phyloP scores from a whole-genome alignment of 92 coral and sea anemone genomes.

The Virgularia gustaviana region DNA sequence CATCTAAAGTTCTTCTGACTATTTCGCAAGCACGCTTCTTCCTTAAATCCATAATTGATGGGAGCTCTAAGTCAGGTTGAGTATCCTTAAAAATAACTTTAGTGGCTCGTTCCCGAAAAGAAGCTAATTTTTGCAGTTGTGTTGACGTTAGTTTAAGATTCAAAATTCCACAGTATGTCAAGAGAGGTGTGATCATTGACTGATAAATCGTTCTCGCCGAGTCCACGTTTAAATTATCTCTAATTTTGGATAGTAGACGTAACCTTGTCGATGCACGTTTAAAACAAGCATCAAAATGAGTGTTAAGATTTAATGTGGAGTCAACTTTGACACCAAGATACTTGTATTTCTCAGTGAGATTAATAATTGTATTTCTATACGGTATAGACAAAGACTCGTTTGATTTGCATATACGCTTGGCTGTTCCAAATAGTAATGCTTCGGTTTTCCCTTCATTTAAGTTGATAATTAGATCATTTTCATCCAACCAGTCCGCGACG shows the following conservation, averaged over 20 bases:
- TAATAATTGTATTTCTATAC: neutral
- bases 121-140: neutral
- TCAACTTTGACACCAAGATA: slow-evolving; percentile 26
- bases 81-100: neutral
- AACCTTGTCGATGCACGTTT: neutral
- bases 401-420: neutral
- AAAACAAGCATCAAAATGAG: neutral
- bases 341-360: slow-evolving; percentile 1
- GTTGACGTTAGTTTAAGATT: neutral
- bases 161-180: slow-evolving; percentile 2
- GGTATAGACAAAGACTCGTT: neutral
- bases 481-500: slow-evolving; percentile 32
- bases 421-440: neutral
- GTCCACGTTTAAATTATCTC: neutral
- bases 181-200: neutral
- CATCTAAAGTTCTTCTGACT: slow-evolving; percentile 1
- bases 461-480: slow-evolving; percentile 13
- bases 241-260: neutral
- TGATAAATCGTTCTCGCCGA: slow-evolving; percentile 1
- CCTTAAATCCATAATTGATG: neutral
- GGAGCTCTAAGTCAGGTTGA: neutral
- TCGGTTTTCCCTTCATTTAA: slow-evolving; percentile 14
- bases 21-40: slow-evolving; percentile 8
- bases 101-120: neutral
- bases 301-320: neutral